Evolutionary conservation across 1,140 invertebrate genomes (phyloP).

Genomic region (Heterodera schachtii): DNA sequence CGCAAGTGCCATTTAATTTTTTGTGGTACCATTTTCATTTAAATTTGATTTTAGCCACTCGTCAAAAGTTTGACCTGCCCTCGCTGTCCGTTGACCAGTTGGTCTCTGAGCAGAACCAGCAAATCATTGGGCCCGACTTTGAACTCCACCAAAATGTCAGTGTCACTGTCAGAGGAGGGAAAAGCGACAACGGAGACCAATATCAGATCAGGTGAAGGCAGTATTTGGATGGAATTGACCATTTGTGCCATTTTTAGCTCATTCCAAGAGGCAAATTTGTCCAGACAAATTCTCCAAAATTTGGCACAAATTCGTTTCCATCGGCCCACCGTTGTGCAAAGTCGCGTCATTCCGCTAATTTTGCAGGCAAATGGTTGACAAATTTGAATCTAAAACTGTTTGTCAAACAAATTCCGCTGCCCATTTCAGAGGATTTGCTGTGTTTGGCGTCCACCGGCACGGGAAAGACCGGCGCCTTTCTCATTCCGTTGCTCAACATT

Average conservation of each 20-base stretch:
- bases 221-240: neutral
- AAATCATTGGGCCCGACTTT: constrained; percentile 1
- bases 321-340: constrained; percentile 5
- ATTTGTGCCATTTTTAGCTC: constrained; percentile 5
- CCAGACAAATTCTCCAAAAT: neutral
- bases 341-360: constrained; percentile 25
- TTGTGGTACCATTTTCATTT: no score
- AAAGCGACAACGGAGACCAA: neutral
- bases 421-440: constrained; percentile 15
- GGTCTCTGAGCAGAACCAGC: constrained; percentile 15
- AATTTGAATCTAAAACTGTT: neutral
- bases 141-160: neutral
- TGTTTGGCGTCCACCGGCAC: constrained; percentile 20
- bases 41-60: constrained; percentile 9
- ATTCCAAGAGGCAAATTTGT: constrained; percentile 8
- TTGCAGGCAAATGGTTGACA: constrained; percentile 6
- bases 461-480: constrained; percentile 25
- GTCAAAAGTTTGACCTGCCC: constrained; percentile 6
- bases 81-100: constrained; percentile 1
- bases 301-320: constrained; percentile 7
- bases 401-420: neutral
- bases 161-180: constrained; percentile 6
- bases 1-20: no score
- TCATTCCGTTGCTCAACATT: constrained; percentile 23
- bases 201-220: constrained; percentile 2